These are phyloP conservation scores for Rutpela maculata DNA, from an alignment of 2,888 invertebrate genomes.

Conservation along the genomic window DNA sequence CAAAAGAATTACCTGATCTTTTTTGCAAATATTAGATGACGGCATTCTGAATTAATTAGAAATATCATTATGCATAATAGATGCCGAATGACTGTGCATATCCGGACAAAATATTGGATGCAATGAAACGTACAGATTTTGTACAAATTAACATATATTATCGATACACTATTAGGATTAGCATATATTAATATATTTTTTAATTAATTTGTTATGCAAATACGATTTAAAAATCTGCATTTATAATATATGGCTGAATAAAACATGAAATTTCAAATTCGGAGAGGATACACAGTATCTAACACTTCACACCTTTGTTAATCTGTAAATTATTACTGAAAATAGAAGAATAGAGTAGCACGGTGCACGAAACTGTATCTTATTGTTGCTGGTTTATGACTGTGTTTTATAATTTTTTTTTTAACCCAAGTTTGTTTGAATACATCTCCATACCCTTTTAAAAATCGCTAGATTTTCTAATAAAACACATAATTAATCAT, in stretches of 20 bases:
- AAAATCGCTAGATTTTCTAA: too few relatives aligned
- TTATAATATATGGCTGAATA: neutral
- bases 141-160: conserved; percentile 29
- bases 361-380: neutral
- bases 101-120: conserved; percentile 21
- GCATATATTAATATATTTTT: conserved; percentile 21
- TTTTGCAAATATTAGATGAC: conserved; percentile 52
- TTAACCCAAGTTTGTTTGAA: too few relatives aligned
- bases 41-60: conserved; percentile 49
- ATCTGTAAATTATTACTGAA: conserved; percentile 2
- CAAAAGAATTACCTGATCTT: conserved; percentile 54
- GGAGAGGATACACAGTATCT: neutral
- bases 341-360: neutral
- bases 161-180: conserved; percentile 34
- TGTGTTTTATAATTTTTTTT: neutral
- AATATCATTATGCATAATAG: conserved; percentile 42
- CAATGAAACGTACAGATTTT: conserved; percentile 25
- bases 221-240: conserved; percentile 4
- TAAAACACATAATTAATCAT: too few relatives aligned
- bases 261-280: neutral
- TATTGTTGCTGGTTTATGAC: neutral
- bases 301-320: neutral
- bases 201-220: conserved; percentile 28
- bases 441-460: too few relatives aligned
- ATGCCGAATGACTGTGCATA: conserved; percentile 35